These are phyloP conservation scores for Bombus superbus DNA, from an alignment of 1,140 invertebrate species.

Conservation along the genomic window DNA sequence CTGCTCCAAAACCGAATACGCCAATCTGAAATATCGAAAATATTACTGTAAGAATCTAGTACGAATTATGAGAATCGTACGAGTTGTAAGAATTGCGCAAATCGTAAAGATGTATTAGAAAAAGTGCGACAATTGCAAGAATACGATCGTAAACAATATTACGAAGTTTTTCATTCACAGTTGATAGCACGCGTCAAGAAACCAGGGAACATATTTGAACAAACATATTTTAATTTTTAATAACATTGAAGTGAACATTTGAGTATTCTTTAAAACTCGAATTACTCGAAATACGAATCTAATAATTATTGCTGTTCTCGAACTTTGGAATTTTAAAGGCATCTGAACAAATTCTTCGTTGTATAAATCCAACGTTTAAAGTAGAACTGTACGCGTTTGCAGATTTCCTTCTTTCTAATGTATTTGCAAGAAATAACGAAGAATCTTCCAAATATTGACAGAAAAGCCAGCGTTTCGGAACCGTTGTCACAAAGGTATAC, in stretches of 20 bases:
- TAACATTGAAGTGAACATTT: neutral
- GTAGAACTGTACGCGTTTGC: too few species aligned
- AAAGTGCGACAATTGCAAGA: neutral
- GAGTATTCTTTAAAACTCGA: neutral
- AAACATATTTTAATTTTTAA: too few species aligned
- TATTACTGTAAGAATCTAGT: neutral
- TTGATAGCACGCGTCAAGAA: neutral
- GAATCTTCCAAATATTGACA: constrained; percentile 10
- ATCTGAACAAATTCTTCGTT: too few species aligned
- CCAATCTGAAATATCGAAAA: constrained; percentile 82
- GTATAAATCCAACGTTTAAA: too few species aligned
- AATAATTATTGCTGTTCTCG: neutral
- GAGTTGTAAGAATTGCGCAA: neutral
- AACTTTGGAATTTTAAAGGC: neutral
- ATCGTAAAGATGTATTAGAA: neutral
- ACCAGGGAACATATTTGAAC: too few species aligned
- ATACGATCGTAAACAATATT: too few species aligned
- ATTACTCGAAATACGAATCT: neutral
- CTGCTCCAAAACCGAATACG: constrained; percentile 93
- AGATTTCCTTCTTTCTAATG: neutral
- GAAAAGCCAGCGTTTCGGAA: neutral
- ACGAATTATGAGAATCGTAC: neutral
- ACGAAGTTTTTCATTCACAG: too few species aligned
- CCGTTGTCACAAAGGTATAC: neutral
- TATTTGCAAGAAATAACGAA: neutral